Evolutionary conservation across 2,113 vertebrate genomes (phyloP).

Genomic region (Eulemur macaco): DNA sequence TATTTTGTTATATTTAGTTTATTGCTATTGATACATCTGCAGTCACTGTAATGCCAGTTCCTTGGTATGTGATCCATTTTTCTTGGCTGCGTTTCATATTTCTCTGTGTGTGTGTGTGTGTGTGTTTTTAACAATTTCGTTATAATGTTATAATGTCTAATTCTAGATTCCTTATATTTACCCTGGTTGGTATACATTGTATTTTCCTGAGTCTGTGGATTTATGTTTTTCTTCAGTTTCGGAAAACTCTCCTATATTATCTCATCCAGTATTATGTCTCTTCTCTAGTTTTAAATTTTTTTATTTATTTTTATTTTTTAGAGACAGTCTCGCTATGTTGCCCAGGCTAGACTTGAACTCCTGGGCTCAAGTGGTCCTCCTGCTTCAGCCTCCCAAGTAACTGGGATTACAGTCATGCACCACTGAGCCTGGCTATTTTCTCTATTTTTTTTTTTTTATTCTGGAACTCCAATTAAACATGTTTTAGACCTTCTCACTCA

Average conservation of each 20-base stretch:
- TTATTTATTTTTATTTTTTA: too few species aligned
- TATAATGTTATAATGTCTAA: conserved; percentile 16
- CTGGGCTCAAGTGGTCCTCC: too few species aligned
- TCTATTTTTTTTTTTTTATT: background rate
- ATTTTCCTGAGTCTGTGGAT: background rate
- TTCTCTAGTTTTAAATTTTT: background rate
- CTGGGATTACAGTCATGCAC: too few species aligned
- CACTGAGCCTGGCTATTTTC: too few species aligned
- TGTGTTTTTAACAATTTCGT: background rate
- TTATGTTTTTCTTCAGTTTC: conserved; percentile 39
- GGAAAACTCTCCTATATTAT: background rate
- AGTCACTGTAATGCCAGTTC: background rate
- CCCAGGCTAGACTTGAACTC: too few species aligned
- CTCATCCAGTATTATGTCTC: background rate
- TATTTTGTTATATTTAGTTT: background rate
- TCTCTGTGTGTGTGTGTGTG: background rate
- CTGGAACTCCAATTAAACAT: background rate
- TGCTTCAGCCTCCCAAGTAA: too few species aligned
- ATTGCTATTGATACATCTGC: background rate
- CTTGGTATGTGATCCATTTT: background rate
- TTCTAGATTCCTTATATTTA: conserved; percentile 17
- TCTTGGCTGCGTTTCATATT: background rate
- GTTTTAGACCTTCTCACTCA: background rate
- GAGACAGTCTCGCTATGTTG: too few species aligned
- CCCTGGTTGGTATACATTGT: background rate